Conservation (phyloP, 2,113 vertebrate species). For the Saiga tatarica region DNA sequence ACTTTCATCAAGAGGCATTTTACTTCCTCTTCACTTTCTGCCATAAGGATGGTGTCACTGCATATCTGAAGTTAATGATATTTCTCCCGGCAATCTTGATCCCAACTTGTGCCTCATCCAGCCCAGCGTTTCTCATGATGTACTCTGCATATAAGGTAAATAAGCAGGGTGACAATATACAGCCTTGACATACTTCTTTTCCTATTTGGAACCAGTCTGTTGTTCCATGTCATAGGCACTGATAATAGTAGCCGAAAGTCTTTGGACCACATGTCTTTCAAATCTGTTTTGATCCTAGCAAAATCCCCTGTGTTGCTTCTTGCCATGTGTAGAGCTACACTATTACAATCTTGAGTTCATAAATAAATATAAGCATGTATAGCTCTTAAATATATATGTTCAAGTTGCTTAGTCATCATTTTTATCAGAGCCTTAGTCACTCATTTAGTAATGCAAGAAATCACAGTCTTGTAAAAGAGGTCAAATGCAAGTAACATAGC, state of each 20-base stretch:
- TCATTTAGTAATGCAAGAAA: background rate
- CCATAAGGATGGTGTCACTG: too few species aligned
- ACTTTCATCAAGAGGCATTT: too few species aligned
- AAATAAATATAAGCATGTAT: background rate
- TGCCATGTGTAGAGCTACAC: background rate
- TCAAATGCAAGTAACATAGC: background rate
- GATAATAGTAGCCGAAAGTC: background rate
- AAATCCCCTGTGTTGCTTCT: background rate
- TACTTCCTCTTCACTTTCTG: too few species aligned
- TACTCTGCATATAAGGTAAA: too few species aligned
- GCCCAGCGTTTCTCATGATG: too few species aligned
- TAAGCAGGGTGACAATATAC: too few species aligned
- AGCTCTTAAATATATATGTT: background rate
- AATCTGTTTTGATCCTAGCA: background rate
- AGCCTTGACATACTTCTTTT: too few species aligned
- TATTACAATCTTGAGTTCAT: background rate
- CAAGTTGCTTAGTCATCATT: background rate
- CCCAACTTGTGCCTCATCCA: too few species aligned
- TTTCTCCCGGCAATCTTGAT: too few species aligned
- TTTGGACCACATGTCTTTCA: background rate
- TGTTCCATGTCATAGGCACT: background rate
- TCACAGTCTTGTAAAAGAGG: background rate
- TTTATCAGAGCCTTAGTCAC: background rate
- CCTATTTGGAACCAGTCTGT: too few species aligned
- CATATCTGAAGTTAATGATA: too few species aligned